These are phyloP conservation scores for Colletes collaris DNA, from an alignment of 2,888 invertebrate species.

Conservation along the genomic window DNA sequence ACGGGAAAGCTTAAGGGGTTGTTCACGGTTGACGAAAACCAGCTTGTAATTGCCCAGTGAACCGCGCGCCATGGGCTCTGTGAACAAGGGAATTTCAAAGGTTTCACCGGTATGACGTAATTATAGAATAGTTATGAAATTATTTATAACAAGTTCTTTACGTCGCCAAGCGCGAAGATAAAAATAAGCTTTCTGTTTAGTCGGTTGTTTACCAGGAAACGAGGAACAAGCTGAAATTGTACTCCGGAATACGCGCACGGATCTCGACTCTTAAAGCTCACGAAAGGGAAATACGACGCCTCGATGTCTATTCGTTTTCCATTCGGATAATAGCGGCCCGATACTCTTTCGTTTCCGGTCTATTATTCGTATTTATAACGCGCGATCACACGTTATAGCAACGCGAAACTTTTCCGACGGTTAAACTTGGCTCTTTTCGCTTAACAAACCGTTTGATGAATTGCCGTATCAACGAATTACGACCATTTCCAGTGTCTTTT, in stretches of 20 bases:
- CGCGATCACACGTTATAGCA: constrained; percentile 1
- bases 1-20: constrained; percentile 53
- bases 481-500: neutral
- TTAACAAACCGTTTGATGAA: constrained; percentile 1
- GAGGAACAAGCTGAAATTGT: constrained; percentile 10
- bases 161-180: constrained; percentile 23
- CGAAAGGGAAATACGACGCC: constrained; percentile 10
- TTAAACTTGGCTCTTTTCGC: constrained; percentile 13
- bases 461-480: neutral
- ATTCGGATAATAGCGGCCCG: constrained; percentile 16
- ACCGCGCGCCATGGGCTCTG: constrained; percentile 33
- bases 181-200: constrained; percentile 32
- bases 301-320: constrained; percentile 25
- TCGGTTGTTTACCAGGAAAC: constrained; percentile 30
- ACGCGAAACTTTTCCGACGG: constrained; percentile 1
- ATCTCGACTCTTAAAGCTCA: neutral
- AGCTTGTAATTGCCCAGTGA: constrained; percentile 59
- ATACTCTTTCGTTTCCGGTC: constrained; percentile 34
- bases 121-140: constrained; percentile 37
- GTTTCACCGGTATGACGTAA: constrained; percentile 49
- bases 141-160: constrained; percentile 34
- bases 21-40: constrained; percentile 63
- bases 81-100: constrained; percentile 57
- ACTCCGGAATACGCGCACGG: neutral
- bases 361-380: constrained; percentile 23